Evolutionary conservation across 2,888 invertebrate species (phyloP).

Genomic region (Terebella lapidaria): DNA sequence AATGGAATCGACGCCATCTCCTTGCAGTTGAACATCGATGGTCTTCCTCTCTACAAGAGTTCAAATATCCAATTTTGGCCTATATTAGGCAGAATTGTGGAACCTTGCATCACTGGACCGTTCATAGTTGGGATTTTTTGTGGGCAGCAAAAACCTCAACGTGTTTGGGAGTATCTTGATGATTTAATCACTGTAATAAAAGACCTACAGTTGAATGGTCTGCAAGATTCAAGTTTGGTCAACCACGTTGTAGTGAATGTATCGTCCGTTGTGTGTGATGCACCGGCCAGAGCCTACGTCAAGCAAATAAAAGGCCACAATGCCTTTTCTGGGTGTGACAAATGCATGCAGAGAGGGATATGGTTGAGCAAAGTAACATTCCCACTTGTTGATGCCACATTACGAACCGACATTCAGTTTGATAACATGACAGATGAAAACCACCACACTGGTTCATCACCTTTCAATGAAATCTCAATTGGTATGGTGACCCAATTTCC

Average conservation of each 20-base stretch:
- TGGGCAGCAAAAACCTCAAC: slow-evolving; percentile 8
- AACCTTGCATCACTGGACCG: neutral
- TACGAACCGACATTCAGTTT: slow-evolving; percentile 18
- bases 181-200: slow-evolving; percentile 9
- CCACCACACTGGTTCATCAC: slow-evolving; percentile 26
- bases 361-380: slow-evolving; percentile 7
- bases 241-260: slow-evolving; percentile 4
- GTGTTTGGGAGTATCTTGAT: slow-evolving; percentile 7
- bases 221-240: neutral
- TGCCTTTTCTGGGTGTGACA: slow-evolving; percentile 36
- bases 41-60: slow-evolving; percentile 15
- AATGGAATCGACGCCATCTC: neutral
- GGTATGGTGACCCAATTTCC: slow-evolving; percentile 31
- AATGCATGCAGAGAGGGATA: slow-evolving; percentile 25
- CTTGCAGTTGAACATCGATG: slow-evolving; percentile 13
- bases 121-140: slow-evolving; percentile 9
- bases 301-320: slow-evolving; percentile 31
- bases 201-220: slow-evolving; percentile 1
- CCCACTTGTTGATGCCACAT: slow-evolving; percentile 13
- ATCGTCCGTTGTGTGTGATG: slow-evolving; percentile 33
- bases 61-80: slow-evolving; percentile 10
- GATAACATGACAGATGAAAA: slow-evolving; percentile 19
- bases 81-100: slow-evolving; percentile 7
- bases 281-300: slow-evolving; percentile 35
- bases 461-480: slow-evolving; percentile 22